phyloP scores from a whole-genome alignment of 1,140 invertebrate genomes.

The Caerostris darwini region DNA sequence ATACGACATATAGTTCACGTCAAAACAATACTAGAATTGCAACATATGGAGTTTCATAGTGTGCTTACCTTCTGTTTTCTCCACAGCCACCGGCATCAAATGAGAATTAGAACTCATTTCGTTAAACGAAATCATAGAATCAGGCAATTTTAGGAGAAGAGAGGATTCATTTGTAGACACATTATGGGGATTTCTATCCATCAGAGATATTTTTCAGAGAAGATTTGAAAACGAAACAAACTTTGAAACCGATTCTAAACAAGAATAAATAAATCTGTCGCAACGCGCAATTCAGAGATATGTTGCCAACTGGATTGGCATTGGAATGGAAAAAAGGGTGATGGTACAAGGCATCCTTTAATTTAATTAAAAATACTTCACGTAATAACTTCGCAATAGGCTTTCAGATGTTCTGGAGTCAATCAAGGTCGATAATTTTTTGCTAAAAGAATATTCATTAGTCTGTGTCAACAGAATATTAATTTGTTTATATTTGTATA shows the following conservation, averaged over 20 bases:
- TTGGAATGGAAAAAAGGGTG: too few species aligned
- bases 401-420: too few species aligned
- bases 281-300: background rate
- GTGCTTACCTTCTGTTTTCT: conserved; percentile 8
- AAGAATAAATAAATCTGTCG: conserved; percentile 16
- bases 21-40: background rate
- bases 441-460: too few species aligned
- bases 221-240: background rate
- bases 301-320: background rate
- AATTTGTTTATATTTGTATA: too few species aligned
- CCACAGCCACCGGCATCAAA: conserved; percentile 46
- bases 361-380: too few species aligned
- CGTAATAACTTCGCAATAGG: too few species aligned
- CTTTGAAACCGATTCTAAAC: background rate
- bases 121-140: conserved; percentile 48
- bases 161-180: background rate
- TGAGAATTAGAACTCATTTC: conserved; percentile 24
- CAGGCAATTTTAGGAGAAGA: conserved; percentile 7
- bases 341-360: too few species aligned
- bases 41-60: background rate
- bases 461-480: too few species aligned
- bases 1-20: background rate
- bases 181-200: conserved; percentile 1
- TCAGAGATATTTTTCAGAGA: background rate
- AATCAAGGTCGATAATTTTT: too few species aligned